Evolutionary conservation across 2,113 vertebrate genomes (phyloP).

Genomic region (Sturnira hondurensis): DNA sequence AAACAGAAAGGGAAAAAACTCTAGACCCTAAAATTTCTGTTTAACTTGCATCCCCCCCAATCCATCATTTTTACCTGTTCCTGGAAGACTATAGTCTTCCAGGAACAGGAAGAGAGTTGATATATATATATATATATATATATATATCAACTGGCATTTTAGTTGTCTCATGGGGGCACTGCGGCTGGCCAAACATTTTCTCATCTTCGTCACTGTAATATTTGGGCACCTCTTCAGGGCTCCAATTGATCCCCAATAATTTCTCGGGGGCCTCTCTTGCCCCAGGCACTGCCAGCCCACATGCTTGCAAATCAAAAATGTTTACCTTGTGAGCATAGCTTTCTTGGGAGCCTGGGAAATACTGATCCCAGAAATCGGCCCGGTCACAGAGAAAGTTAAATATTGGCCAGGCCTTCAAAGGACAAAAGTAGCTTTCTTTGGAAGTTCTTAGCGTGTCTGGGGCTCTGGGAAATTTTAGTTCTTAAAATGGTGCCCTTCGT

Average conservation of each 20-base stretch:
- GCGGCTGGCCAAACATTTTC: too few relatives aligned
- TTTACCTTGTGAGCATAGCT: background rate
- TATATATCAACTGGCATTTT: background rate
- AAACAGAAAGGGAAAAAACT: background rate
- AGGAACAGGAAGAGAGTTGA: too few relatives aligned
- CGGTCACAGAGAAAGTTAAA: background rate
- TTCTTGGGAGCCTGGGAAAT: background rate
- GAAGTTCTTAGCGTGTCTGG: background rate
- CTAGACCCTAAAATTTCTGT: background rate
- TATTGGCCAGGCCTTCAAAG: constrained; percentile 7
- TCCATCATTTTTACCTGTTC: background rate
- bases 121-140: background rate
- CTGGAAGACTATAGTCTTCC: background rate
- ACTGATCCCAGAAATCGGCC: background rate
- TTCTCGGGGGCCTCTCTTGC: too few relatives aligned
- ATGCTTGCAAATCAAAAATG: background rate
- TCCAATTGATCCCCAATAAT: accelerated
- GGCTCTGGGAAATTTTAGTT: background rate
- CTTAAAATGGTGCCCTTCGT: background rate
- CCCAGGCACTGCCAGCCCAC: background rate
- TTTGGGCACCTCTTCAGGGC: background rate
- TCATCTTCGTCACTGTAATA: background rate
- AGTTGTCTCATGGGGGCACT: accelerated
- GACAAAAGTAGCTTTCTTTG: constrained; percentile 26
- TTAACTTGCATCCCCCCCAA: background rate